phyloP scores from a whole-genome alignment of 2,113 vertebrate genomes.

The Pardalotus punctatus region DNA sequence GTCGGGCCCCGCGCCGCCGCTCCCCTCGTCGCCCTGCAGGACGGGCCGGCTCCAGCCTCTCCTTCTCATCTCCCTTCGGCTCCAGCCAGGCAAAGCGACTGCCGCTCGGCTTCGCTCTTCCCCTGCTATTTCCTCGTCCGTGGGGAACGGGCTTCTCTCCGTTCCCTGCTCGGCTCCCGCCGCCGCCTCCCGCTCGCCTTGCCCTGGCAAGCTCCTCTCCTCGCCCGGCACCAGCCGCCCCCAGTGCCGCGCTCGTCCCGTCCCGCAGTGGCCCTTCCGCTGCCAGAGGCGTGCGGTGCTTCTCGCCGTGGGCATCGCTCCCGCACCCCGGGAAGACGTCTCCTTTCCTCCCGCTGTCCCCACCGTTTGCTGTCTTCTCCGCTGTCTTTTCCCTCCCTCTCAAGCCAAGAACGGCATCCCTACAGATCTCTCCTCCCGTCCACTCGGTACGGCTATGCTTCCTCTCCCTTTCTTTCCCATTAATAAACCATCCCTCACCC shows the following conservation, averaged over 20 bases:
- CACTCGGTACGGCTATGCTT: background rate
- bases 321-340: background rate
- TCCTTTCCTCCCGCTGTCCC: background rate
- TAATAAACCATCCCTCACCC: conserved; percentile 25
- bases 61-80: background rate
- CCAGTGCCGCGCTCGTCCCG: background rate
- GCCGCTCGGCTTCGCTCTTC: background rate
- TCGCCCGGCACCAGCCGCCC: background rate
- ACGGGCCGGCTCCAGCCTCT: background rate
- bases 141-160: background rate
- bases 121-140: background rate
- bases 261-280: background rate
- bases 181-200: background rate
- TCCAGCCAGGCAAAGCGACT: background rate
- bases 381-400: background rate
- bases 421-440: background rate
- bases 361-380: background rate
- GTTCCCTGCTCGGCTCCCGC: background rate
- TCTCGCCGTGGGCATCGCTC: background rate
- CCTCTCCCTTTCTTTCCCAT: conserved; percentile 28
- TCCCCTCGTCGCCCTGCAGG: background rate
- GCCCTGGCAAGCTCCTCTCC: background rate
- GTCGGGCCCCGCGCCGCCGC: background rate
- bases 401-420: background rate
- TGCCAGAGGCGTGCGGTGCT: background rate